Base-by-base conservation (phyloP, 2,888 invertebrate species). In the Oligia latruncula region DNA sequence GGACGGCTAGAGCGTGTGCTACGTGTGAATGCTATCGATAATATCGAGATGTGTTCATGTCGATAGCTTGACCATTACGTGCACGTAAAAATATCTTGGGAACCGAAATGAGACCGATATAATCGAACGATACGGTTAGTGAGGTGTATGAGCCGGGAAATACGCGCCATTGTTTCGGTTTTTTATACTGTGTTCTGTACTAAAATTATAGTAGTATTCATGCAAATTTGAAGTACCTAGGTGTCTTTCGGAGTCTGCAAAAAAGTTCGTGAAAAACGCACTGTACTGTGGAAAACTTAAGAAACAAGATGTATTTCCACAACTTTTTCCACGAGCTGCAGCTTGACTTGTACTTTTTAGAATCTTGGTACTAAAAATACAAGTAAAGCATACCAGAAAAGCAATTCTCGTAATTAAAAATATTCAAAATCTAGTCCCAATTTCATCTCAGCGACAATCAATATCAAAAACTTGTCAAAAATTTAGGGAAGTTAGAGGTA, bases 21-120 rank as follows among this genome's bases (percentile, higher is more conserved):
- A 96, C 94, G 96, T 96, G 96, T 96, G 96, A 96, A 96, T 96
- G 95, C 94, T 96, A 96, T 97, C 96, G 95, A 95, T 93, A 92
- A 89, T 90, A 95, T 96, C 96, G 95, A 95, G 96, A 96, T 95
- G 92, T 93, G 86, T 87, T 87, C 91, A 92, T 91, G 91, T 95
- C 95, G 95, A 95, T 95, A 95, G 92, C 92, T 95, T 92, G 90
- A 92, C 95, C 94, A 96, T 96, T 96, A 96, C 95, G 93, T 93
- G 93, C 93, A 92, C 91, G 92, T 93, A 92, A 91, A 93, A 93
- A 91, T 92, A 87, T 75, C 87, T 90, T 93, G 94, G 92, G 95
- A 94, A 95, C 90, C 91, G 92, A 92, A 93, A 92, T 92, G 92
- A 92, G 92, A 90, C 84, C 89, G 93, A 94, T 94, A 90, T 90